Evolutionary conservation across 92 coral and sea anemone genomes (phyloP).

Genomic region (Umimayanthus chanpuru): DNA sequence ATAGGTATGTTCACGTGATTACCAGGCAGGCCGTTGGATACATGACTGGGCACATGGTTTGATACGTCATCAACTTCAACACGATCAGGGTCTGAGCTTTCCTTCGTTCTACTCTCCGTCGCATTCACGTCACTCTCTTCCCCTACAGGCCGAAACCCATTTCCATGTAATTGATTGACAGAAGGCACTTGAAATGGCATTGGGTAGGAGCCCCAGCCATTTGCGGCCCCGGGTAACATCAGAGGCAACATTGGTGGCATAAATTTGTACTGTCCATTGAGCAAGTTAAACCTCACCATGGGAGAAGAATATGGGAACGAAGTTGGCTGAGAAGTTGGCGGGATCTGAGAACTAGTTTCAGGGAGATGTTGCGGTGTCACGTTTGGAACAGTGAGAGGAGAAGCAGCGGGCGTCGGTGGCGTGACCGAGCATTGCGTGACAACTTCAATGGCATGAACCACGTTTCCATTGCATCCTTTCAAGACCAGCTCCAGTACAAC

Average conservation of each 20-base stretch:
- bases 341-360: slow-evolving; percentile 42
- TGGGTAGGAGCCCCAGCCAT: slow-evolving; percentile 52
- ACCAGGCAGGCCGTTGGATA: background rate
- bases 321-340: slow-evolving; percentile 43
- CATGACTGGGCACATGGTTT: slow-evolving; percentile 22
- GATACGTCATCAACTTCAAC: background rate
- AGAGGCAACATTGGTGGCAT: slow-evolving; percentile 70
- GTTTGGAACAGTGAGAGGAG: slow-evolving; percentile 36
- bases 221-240: slow-evolving; percentile 73
- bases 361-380: slow-evolving; percentile 38
- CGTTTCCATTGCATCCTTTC: slow-evolving; percentile 91
- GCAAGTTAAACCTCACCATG: slow-evolving; percentile 67
- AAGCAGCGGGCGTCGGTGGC: slow-evolving; percentile 45
- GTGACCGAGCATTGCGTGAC: slow-evolving; percentile 71
- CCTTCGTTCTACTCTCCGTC: background rate
- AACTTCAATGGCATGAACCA: slow-evolving; percentile 91
- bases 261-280: slow-evolving; percentile 77
- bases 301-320: slow-evolving; percentile 57
- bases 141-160: slow-evolving; percentile 21
- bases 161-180: slow-evolving; percentile 14
- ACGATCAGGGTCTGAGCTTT: slow-evolving; percentile 15
- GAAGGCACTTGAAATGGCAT: slow-evolving; percentile 55
- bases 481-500: slow-evolving; percentile 78
- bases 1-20: slow-evolving; percentile 12
- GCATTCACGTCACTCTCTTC: background rate